Evolutionary conservation across 1,140 invertebrate species (phyloP), one percentile per base, ranked within the genome.

Genomic region (Bombyx mandarina): DNA sequence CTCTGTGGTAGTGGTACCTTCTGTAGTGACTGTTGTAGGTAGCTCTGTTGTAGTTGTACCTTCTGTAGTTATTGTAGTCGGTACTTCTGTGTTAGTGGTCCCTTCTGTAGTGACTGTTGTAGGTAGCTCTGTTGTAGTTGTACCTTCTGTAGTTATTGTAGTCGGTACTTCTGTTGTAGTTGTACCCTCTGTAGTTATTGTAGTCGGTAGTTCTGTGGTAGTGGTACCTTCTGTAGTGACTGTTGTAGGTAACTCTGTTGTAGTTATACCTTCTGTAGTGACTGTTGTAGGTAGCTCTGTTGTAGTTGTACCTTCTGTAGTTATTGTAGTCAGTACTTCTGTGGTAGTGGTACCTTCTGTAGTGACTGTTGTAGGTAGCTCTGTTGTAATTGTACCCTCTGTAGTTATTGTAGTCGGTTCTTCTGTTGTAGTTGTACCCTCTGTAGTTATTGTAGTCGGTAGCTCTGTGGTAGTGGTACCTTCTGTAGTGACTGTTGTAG

Each of bases 351-450:
- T 6, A 45, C 1, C 52, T 0, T 56, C 45, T 7, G 50, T 58
- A 35, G 58, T 58, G 5, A 8, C 45, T 8, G 8, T 10, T 22
- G 18, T 4, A 2, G 7, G 18, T 18, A 18, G 12, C 0, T 18
- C 12, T 18, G 12, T 18, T 0, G 12, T 18, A 18, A 1, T 18
- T 0, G 12, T 18, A 18, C 49, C 18, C 43, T n/a, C 46, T 22
- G 44, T 56, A 48, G 53, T 59, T 0, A 54, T 58, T 26, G 46
- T 45, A 18, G 61, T 46, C 12, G 54, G 7, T 3, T 8, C 48
- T 18, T 58, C 51, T 48, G 57, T n/a, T 12, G 54, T 52, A 8
- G 54, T 56, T 46, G 61, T 62, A 45, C 45, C 45, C 48, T 10
- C 43, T 9, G 44, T 56, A 43, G 53, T 57, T 0, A 54, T 53